Evolutionary conservation across 2,797 vertebrate species (phyloP), one percentile per base, ranked within the genome.

Genomic region (Tiaroga cobitis): DNA sequence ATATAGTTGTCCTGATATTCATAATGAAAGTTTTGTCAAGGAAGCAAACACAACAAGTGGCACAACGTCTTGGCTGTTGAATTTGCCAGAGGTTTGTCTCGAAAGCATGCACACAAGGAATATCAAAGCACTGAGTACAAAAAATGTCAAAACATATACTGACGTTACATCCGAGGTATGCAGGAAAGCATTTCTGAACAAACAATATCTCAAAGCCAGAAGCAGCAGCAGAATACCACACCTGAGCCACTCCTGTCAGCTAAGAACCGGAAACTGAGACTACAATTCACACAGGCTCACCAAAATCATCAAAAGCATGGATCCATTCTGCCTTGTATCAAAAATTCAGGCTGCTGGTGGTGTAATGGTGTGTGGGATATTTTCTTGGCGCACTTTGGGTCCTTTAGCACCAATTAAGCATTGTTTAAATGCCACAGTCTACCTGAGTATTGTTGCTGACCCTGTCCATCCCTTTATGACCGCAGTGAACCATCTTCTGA

Each of bases 11-110:
- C 43, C 68, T 85, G 34, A 85, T 82, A 68, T 79, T 68, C 69
- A 41, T 70, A 43, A 78, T 80, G 69, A 39, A 41, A 82, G 37
- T 67, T 80, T 56, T 79, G 63, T 79, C 81, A 79, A 80, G 21
- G 49, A 49, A 86, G 61, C 15, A 63, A 82, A 73, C 5, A 13
- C n/a, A n/a, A n/a, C 49, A 54, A 74, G 63, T 85, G 86, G 89
- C 75, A 87, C 82, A 81, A 89, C 19, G 74, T 86, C 32, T 15
- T 76, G 63, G 21, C 39, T 15, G 54, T 63, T 43, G 4, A 82
- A 83, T 63, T 16, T 63, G 4, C 10, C 24, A 29, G 18, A 21
- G 15, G 24, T n/a, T 59, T 61, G 34, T 77, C 29, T 54, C 10
- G 24, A 75, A 75, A 21, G 11, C 9, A 75, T 24, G 18, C 29